Conservation (phyloP, 2,888 invertebrate genomes). For the Nymphalis polychloros region DNA sequence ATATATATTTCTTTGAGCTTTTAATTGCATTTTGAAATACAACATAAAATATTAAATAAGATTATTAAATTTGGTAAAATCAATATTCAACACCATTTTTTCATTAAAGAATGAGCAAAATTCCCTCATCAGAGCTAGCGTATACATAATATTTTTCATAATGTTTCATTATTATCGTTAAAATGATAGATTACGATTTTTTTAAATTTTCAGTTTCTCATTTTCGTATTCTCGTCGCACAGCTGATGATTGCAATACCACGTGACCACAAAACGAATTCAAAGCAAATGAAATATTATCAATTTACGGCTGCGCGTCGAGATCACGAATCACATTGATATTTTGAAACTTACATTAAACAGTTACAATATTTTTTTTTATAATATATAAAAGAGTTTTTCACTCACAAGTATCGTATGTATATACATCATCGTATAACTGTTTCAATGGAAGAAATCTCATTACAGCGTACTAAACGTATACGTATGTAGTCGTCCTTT, state of each 20-base stretch:
- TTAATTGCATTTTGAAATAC: conserved; percentile 92
- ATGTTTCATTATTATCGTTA: conserved; percentile 81
- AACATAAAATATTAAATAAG: conserved; percentile 92
- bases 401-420: conserved; percentile 77
- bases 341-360: conserved; percentile 71
- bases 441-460: conserved; percentile 76
- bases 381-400: conserved; percentile 79
- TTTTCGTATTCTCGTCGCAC: conserved; percentile 13
- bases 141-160: conserved; percentile 87
- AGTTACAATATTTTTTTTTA: conserved; percentile 75
- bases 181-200: conserved; percentile 83
- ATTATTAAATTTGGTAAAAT: conserved; percentile 89
- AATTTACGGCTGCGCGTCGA: conserved; percentile 26
- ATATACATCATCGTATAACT: conserved; percentile 79
- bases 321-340: conserved; percentile 50
- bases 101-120: conserved; percentile 83
- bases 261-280: conserved; percentile 12
- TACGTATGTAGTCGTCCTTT: conserved; percentile 85
- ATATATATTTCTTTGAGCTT: conserved; percentile 93
- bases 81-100: conserved; percentile 83
- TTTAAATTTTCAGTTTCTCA: conserved; percentile 40
- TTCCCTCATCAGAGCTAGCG: conserved; percentile 85
- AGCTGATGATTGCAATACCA: neutral
- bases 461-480: conserved; percentile 84
- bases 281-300: conserved; percentile 11